Conservation (phyloP, 2,888 invertebrate genomes). For the Mycalesis mineus region DNA sequence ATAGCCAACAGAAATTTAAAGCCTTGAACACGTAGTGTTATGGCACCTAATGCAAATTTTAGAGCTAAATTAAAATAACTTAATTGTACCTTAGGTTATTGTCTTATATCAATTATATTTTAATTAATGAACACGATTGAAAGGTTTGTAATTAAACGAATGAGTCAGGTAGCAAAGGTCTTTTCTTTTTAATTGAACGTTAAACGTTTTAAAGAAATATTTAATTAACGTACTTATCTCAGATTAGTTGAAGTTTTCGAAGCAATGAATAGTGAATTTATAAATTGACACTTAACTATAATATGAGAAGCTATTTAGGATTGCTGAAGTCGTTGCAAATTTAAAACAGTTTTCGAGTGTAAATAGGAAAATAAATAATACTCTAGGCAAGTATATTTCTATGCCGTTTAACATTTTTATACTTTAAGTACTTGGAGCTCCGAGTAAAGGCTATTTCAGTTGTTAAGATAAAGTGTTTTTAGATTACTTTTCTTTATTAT, state of each 20-base stretch:
- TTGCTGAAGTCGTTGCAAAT: neutral
- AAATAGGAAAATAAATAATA: conserved; percentile 1
- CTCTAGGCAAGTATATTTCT: neutral
- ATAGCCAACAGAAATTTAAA: neutral
- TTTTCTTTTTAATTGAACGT: neutral
- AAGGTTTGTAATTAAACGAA: neutral
- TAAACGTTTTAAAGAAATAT: conserved; percentile 8
- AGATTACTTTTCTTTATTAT: conserved; percentile 16
- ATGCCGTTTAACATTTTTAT: conserved; percentile 9
- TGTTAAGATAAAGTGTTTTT: conserved; percentile 19
- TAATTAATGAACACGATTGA: neutral
- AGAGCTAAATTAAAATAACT: neutral
- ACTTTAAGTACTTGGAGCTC: neutral
- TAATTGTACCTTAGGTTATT: neutral
- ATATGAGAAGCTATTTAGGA: neutral
- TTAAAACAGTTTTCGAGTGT: neutral
- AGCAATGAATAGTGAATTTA: neutral
- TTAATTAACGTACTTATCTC: neutral
- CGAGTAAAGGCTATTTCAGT: conserved; percentile 7
- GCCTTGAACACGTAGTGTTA: neutral
- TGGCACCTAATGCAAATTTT: neutral
- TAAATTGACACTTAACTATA: conserved; percentile 2
- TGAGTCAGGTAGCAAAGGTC: neutral
- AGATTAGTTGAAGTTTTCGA: neutral
- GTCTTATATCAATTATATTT: neutral